Conservation (phyloP, 92 coral and sea anemone genomes). For the Plumapathes pennacea region DNA sequence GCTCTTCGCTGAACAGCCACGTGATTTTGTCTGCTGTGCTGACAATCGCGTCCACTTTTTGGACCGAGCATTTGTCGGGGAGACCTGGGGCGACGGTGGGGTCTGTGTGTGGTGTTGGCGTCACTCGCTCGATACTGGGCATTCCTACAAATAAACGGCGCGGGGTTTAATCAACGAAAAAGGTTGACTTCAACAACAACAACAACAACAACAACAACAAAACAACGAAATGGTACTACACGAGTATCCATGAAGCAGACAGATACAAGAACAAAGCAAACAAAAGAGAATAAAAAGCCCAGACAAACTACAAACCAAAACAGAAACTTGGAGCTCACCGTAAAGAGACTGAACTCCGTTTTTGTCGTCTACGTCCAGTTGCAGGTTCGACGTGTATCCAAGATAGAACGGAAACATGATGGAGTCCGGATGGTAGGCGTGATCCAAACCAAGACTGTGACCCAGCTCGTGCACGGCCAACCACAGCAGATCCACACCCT, state of each 20-base stretch:
- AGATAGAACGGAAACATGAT: conserved; percentile 73
- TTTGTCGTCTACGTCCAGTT: conserved; percentile 53
- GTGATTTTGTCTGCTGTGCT: conserved; percentile 34
- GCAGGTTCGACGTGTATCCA: conserved; percentile 30
- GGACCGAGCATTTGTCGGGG: conserved; percentile 40
- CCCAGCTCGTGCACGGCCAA: conserved; percentile 73
- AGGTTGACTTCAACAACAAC: no score
- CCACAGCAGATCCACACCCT: conserved; percentile 67
- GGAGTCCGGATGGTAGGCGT: conserved; percentile 45
- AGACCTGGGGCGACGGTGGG: conserved; percentile 49
- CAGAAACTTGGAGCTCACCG: conserved; percentile 35
- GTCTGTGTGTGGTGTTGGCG: conserved; percentile 35
- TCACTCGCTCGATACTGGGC: conserved; percentile 24
- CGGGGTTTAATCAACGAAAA: no score
- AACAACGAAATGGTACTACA: no score
- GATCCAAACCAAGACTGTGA: conserved; percentile 73
- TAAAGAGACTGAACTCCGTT: conserved; percentile 61
- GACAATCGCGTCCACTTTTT: conserved; percentile 54
- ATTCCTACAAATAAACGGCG: conserved; percentile 24
- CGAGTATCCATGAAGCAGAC: no score
- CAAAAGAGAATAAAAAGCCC: no score
- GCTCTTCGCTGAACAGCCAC: conserved; percentile 52
- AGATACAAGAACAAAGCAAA: no score
- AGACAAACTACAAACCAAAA: no score
- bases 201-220: no score